phyloP scores from a whole-genome alignment of 1,140 invertebrate species.

The Reticulitermes speratus region DNA sequence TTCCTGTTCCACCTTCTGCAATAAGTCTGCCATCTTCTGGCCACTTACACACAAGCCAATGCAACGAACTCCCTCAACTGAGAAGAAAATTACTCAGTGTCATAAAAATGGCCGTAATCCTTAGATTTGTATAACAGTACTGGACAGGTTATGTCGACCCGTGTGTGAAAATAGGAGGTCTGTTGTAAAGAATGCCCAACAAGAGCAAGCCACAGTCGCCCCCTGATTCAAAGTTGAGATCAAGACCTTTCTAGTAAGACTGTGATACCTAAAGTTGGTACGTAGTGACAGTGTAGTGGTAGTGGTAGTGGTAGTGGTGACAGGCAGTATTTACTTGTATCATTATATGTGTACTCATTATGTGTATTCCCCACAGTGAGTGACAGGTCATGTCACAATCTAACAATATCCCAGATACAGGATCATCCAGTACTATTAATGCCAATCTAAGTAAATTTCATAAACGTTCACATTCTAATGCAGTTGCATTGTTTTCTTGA shows the following conservation, averaged over 20 bases:
- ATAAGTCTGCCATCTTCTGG: background rate
- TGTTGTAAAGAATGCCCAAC: background rate
- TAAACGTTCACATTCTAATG: too few species aligned
- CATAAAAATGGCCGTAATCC: background rate
- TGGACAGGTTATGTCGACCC: background rate
- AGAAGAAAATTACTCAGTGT: background rate
- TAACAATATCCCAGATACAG: too few species aligned
- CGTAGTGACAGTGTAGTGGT: too few species aligned
- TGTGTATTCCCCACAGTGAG: too few species aligned
- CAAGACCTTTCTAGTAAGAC: background rate
- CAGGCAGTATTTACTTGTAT: too few species aligned
- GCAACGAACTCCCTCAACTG: background rate
- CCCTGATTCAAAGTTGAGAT: background rate
- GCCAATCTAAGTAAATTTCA: too few species aligned
- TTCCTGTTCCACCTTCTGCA: background rate
- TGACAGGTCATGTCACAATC: too few species aligned
- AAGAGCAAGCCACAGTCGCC: background rate
- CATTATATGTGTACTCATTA: too few species aligned
- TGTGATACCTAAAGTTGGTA: background rate
- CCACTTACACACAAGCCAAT: constrained; percentile 18
- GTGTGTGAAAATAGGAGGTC: background rate
- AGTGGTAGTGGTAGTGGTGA: too few species aligned
- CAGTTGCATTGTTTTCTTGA: too few species aligned
- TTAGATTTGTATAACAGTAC: background rate
- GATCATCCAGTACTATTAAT: too few species aligned